Percentiles rank a stretch among this genome's conserved stretches.
phyloP scores from a whole-genome alignment of 2,888 invertebrate genomes.

The Steromphala cineraria region DNA sequence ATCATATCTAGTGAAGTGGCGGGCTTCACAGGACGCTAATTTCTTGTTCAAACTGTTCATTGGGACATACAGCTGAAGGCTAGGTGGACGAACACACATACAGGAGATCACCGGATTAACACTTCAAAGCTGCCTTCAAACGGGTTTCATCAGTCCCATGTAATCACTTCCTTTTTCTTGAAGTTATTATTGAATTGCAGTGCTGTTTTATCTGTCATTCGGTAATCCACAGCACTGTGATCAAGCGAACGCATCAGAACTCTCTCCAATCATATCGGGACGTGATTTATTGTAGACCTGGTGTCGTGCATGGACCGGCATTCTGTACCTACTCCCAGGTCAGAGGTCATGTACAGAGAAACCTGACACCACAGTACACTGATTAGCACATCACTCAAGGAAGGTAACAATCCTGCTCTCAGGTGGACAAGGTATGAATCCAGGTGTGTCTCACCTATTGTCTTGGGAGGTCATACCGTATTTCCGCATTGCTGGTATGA shows the following conservation, averaged over 20 bases:
- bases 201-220: constrained; percentile 2
- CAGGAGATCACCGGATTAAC: not conserved
- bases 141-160: not conserved
- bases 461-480: no score
- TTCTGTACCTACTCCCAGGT: not conserved
- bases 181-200: constrained; percentile 3
- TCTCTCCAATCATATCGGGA: not conserved
- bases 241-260: not conserved
- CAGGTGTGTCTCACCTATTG: no score
- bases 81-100: not conserved
- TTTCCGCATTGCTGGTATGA: no score
- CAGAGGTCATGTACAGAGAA: not conserved
- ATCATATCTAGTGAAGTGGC: constrained; percentile 8
- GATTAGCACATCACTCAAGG: not conserved
- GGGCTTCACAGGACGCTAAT: not conserved
- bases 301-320: not conserved
- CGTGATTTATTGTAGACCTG: not conserved
- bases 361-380: not conserved
- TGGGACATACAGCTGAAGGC: not conserved
- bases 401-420: no score
- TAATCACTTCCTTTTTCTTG: not conserved
- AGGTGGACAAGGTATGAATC: no score
- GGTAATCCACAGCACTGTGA: not conserved
- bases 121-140: constrained; percentile 6
- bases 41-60: not conserved